Evolutionary conservation across 1,140 invertebrate genomes (phyloP).

Genomic region (Tribolium castaneum): DNA sequence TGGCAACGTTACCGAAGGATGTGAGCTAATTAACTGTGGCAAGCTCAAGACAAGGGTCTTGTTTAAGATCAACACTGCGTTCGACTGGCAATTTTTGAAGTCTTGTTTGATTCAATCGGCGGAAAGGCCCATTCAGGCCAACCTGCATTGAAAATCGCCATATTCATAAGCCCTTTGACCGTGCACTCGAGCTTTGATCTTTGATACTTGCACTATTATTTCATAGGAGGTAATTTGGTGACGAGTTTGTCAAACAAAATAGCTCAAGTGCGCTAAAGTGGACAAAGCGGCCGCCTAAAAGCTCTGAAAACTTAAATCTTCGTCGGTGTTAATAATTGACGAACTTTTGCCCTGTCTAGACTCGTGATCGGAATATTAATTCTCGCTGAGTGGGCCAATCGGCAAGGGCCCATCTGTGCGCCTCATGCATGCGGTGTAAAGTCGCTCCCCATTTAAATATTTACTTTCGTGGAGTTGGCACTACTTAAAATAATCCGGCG

Average conservation of each 20-base stretch:
- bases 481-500: slow-evolving; percentile 49
- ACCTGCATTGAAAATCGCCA: neutral
- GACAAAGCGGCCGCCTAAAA: neutral
- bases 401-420: neutral
- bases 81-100: neutral
- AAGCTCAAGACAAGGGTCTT: slow-evolving; percentile 29
- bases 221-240: neutral
- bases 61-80: neutral
- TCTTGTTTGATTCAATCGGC: neutral
- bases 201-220: neutral
- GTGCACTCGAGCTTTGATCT: neutral
- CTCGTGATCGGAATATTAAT: slow-evolving; percentile 42
- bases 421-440: neutral
- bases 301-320: neutral
- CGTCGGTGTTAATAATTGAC: neutral
- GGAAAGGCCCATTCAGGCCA: neutral
- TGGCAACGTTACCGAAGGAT: slow-evolving; percentile 17
- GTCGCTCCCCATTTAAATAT: slow-evolving; percentile 48
- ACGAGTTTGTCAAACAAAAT: neutral
- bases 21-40: slow-evolving; percentile 20
- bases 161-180: neutral
- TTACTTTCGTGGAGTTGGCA: slow-evolving; percentile 49
- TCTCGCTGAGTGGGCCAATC: slow-evolving; percentile 15
- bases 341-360: neutral
- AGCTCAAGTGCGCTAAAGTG: neutral